A percentile compares a stretch with the other conserved stretches of the same genome.
These are phyloP conservation scores for Astropecten irregularis DNA, from an alignment of 53 echinoderm and acorn worm genomes.

Conservation along the genomic window DNA sequence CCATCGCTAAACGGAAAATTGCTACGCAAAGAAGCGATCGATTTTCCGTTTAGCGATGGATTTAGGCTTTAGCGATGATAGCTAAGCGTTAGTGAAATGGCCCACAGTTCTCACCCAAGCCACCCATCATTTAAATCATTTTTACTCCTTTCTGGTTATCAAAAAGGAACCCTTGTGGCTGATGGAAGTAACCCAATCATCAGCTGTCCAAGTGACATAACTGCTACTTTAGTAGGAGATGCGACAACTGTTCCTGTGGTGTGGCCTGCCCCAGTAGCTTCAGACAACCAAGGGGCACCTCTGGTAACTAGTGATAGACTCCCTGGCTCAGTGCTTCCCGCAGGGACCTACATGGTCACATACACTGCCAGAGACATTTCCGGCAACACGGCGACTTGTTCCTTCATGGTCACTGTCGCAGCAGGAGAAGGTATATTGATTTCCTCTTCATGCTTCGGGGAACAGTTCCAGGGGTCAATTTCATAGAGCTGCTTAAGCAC, in stretches of 20 bases:
- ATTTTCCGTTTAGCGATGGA: too few relatives aligned
- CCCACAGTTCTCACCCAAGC: too few relatives aligned
- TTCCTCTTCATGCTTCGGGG: too few relatives aligned
- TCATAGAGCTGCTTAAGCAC: too few relatives aligned
- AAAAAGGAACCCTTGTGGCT: not conserved
- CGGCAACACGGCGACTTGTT: slow-evolving; percentile 19
- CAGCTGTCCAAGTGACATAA: not conserved
- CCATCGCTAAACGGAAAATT: too few relatives aligned
- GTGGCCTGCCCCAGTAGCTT: not conserved
- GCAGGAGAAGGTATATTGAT: not conserved
- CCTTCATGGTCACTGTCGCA: slow-evolving; percentile 20
- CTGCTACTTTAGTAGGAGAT: not conserved
- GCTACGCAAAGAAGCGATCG: too few relatives aligned
- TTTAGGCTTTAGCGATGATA: too few relatives aligned
- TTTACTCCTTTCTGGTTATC: too few relatives aligned
- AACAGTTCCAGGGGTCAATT: too few relatives aligned
- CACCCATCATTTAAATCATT: too few relatives aligned
- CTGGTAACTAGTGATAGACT: slow-evolving; percentile 10
- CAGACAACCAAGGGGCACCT: slow-evolving; percentile 20
- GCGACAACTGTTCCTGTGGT: not conserved
- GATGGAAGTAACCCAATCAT: not conserved
- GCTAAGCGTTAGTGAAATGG: too few relatives aligned
- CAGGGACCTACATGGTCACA: slow-evolving; percentile 8
- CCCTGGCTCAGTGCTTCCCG: slow-evolving; percentile 4
- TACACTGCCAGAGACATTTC: slow-evolving; percentile 32